A percentile compares a stretch with the other conserved stretches of the same genome.
phyloP scores from a whole-genome alignment of 2,113 vertebrate species.

The Stegostoma tigrinum region DNA sequence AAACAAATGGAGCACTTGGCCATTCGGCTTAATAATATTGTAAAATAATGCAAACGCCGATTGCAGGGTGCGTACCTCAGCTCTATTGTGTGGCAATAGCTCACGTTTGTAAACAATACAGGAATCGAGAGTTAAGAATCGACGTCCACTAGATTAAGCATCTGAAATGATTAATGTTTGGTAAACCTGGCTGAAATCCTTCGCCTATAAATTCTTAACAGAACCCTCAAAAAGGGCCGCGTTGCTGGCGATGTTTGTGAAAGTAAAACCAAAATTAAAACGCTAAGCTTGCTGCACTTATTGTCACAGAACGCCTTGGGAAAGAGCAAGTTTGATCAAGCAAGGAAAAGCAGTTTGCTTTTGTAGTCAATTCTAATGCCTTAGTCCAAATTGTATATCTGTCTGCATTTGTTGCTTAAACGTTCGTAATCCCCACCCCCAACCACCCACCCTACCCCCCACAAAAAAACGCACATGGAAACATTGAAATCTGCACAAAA shows the following conservation, averaged over 20 bases:
- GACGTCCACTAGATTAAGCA: not conserved
- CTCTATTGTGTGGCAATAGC: not conserved
- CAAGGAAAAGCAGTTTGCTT: not conserved
- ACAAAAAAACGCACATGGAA: not conserved
- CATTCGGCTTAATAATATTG: not conserved
- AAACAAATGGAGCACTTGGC: not conserved
- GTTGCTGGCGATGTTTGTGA: not conserved
- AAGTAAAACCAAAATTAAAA: not conserved
- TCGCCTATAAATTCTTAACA: not conserved
- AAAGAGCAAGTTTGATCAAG: not conserved
- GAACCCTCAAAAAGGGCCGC: not conserved
- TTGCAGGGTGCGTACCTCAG: not conserved
- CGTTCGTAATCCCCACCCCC: not conserved
- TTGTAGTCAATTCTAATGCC: not conserved
- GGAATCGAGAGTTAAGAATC: not conserved
- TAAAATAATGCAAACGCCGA: not conserved
- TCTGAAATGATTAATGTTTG: too few species aligned
- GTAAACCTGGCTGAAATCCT: not conserved
- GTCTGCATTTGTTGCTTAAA: not conserved
- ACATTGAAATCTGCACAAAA: conserved; percentile 27
- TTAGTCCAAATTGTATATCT: not conserved
- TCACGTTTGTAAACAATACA: conserved; percentile 1
- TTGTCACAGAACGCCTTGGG: not conserved
- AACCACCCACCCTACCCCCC: not conserved
- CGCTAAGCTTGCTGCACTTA: not conserved